phyloP scores from a whole-genome alignment of 2,888 invertebrate species.

The Standfussiana lucernea region DNA sequence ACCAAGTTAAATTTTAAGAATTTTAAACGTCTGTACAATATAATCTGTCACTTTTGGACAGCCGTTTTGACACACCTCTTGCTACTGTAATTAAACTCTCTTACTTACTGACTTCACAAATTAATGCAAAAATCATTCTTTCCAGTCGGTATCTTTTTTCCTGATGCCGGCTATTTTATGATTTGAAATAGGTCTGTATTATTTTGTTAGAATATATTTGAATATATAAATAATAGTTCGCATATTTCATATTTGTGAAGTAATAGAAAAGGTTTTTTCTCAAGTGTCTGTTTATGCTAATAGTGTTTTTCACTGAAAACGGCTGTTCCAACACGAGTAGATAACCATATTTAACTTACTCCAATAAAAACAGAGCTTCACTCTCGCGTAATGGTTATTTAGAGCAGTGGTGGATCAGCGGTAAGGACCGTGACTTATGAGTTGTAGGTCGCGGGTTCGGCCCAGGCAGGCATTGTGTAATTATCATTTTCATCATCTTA shows the following conservation, averaged over 20 bases:
- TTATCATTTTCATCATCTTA: background rate
- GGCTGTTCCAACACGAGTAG: background rate
- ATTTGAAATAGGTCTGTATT: background rate
- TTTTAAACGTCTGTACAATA: background rate
- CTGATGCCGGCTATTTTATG: background rate
- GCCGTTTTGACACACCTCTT: background rate
- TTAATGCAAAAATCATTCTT: background rate
- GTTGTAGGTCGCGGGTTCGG: background rate
- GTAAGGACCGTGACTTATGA: background rate
- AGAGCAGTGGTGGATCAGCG: background rate
- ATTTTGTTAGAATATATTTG: conserved; percentile 8
- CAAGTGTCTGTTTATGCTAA: background rate
- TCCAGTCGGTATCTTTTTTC: background rate
- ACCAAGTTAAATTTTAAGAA: background rate
- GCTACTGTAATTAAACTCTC: conserved; percentile 2
- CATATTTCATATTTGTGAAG: background rate
- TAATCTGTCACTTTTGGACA: background rate
- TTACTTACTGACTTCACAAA: background rate
- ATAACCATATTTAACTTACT: background rate
- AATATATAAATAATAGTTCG: conserved; percentile 1
- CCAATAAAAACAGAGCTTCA: background rate
- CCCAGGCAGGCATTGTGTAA: background rate
- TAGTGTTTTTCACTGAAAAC: background rate
- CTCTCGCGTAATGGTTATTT: background rate
- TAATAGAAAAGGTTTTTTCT: background rate